Percentiles rank a stretch among this genome's conserved stretches.
Evolutionary conservation across 2,113 vertebrate species (phyloP).

Genomic region (Condylura cristata): DNA sequence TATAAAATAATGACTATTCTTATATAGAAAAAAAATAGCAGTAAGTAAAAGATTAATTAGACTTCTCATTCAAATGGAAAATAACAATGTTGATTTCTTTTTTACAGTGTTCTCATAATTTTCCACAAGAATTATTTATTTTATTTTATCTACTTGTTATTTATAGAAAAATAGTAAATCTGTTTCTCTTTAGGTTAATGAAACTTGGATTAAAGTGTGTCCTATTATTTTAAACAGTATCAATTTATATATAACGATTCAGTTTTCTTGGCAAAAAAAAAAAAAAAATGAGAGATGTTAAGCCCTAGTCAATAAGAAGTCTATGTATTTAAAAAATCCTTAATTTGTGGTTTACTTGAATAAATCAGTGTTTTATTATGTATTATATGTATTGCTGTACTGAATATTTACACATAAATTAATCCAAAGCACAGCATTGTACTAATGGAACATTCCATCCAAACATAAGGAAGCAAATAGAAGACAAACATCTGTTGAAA

Average conservation of each 20-base stretch:
- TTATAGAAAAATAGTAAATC: constrained; percentile 62
- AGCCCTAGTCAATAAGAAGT: constrained; percentile 60
- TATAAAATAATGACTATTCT: constrained; percentile 25
- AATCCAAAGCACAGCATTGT: constrained; percentile 66
- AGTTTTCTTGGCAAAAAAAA: constrained; percentile 67
- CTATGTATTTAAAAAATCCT: constrained; percentile 17
- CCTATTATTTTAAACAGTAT: constrained; percentile 69
- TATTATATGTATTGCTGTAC: background rate
- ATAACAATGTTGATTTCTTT: constrained; percentile 49
- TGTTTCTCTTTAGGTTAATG: constrained; percentile 73
- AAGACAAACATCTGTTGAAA: constrained; percentile 67
- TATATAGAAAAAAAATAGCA: constrained; percentile 24
- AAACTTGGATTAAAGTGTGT: constrained; percentile 74
- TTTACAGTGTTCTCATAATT: constrained; percentile 64
- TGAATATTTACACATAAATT: constrained; percentile 52
- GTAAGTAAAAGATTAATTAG: constrained; percentile 31
- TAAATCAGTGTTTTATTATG: constrained; percentile 56
- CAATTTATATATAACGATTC: constrained; percentile 18
- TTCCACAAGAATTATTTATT: constrained; percentile 60
- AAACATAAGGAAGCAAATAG: constrained; percentile 62
- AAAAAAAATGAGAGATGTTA: constrained; percentile 15
- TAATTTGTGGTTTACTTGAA: constrained; percentile 55
- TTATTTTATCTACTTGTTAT: constrained; percentile 71
- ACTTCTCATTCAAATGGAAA: constrained; percentile 66
- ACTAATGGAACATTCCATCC: constrained; percentile 58